Evolutionary conservation across 2,113 vertebrate genomes (phyloP), one percentile per base, ranked within the genome.

Genomic region (Gobiocypris rarus): DNA sequence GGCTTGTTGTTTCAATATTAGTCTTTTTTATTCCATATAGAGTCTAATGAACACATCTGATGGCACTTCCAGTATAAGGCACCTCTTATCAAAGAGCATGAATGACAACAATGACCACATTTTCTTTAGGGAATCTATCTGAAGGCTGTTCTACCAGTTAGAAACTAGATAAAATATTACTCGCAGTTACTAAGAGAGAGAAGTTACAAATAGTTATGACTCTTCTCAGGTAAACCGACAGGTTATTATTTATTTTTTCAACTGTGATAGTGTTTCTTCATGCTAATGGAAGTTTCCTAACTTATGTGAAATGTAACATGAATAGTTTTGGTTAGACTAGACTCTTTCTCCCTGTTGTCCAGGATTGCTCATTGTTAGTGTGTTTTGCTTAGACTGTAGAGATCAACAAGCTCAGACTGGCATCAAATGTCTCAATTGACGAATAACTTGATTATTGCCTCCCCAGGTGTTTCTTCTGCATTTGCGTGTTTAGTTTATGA

Each of bases 341-440:
- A 45, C 3, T 61, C 54, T 5, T 26, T 45, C 34, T 15, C n/a
- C n/a, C 38, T 24, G 54, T 61, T 43, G 38, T 61, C 13, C 22
- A 9, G 75, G 56, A 78, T 61, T 45, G 45, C 56, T 78, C 34
- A 45, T 43, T 78, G n/a, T 34, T 76, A 19, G n/a, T 24, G n/a
- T 77, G 34, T 26, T 3, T 17, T 45, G n/a, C n/a, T 54, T 3
- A 3, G 73, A 31, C 14, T 9, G 2, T 14, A 2, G 74, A 56
- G 17, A 38, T 56, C 73, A 28, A 22, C 17, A n/a, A 31, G 28
- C 31, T 58, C 19, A n/a, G 74, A 76, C 74, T 77, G 11, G 52
- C 14, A n/a, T 76, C 52, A 58, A 38, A 41, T 28, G 31, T 77
- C 75, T 77, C 31, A 34, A 4, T 54, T 58, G 56, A 15, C 59